Percentiles rank a stretch among this genome's conserved stretches.
Conservation (phyloP, 2,888 invertebrate genomes). For the Hemithea aestivaria region DNA sequence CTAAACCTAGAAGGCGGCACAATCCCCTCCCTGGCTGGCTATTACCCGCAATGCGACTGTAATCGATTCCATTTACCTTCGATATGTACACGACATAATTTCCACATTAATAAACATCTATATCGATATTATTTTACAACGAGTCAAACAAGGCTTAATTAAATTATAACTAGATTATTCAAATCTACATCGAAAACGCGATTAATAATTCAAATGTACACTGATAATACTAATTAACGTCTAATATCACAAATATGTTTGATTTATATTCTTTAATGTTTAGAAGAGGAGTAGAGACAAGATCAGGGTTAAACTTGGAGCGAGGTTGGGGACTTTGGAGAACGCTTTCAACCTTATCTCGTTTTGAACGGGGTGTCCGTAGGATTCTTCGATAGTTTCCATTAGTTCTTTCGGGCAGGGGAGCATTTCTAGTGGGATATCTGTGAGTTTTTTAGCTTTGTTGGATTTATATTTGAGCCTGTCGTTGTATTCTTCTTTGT, state of each 20-base stretch:
- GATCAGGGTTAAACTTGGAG: slow-evolving; percentile 44
- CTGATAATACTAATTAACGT: slow-evolving; percentile 50
- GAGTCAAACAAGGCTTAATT: slow-evolving; percentile 4
- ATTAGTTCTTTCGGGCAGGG: slow-evolving; percentile 72
- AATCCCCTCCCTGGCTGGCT: too few relatives aligned
- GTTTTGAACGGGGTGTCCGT: slow-evolving; percentile 69
- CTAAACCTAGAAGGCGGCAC: too few relatives aligned
- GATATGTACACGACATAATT: too few relatives aligned
- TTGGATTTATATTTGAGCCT: slow-evolving; percentile 43
- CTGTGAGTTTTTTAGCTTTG: slow-evolving; percentile 58
- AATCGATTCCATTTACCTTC: too few relatives aligned
- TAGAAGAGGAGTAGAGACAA: slow-evolving; percentile 45
- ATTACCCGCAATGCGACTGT: too few relatives aligned
- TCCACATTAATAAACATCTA: too few relatives aligned
- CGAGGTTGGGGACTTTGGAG: slow-evolving; percentile 45
- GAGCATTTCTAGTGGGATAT: slow-evolving; percentile 62
- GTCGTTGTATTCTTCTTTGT: slow-evolving; percentile 59
- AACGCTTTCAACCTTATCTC: slow-evolving; percentile 70
- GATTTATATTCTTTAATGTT: slow-evolving; percentile 18
- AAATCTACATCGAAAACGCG: slow-evolving; percentile 35
- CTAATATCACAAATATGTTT: slow-evolving; percentile 62
- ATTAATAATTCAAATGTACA: slow-evolving; percentile 40
- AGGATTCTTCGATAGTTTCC: slow-evolving; percentile 64
- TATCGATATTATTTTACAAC: background rate
- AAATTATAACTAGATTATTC: slow-evolving; percentile 17